These are phyloP conservation scores for Ardeotis arabs DNA, from an alignment of 2,113 vertebrate species.

Conservation along the genomic window DNA sequence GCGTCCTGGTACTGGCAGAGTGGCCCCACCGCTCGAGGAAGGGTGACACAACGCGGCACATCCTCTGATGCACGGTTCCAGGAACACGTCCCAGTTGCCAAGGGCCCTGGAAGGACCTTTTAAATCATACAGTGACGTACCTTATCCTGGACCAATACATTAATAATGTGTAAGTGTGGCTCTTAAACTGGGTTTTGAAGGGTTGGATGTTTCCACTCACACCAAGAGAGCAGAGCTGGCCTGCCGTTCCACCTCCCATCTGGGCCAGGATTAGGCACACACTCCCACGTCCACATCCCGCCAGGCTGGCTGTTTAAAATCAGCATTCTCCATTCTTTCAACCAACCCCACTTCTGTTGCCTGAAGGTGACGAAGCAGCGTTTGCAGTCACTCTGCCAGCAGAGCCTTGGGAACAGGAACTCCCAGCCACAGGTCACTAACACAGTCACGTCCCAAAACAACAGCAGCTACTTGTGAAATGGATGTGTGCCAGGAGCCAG, in stretches of 20 bases:
- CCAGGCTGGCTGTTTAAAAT: not conserved
- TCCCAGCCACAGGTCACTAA: not conserved
- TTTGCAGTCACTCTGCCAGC: not conserved
- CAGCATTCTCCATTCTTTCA: not conserved
- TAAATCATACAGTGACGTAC: not conserved
- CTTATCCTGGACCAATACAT: not conserved
- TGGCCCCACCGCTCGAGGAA: accelerated
- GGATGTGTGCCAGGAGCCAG: not conserved
- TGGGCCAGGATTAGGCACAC: not conserved
- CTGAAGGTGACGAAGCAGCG: not conserved
- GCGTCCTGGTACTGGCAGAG: accelerated
- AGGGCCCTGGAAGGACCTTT: not conserved
- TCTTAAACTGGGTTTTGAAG: not conserved
- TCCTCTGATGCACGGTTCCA: not conserved
- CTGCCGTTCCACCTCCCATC: not conserved
- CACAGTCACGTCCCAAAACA: not conserved
- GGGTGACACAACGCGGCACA: not conserved
- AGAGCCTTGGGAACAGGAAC: slow-evolving; percentile 27
- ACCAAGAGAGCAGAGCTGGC: not conserved
- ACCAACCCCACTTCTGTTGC: not conserved
- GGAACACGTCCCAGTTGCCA: not conserved
- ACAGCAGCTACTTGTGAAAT: not conserved
- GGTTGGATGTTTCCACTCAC: not conserved
- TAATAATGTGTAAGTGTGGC: accelerated
- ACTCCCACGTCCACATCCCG: too few species aligned